A percentile compares a stretch with the other conserved stretches of the same genome.
Evolutionary conservation across 2,888 invertebrate species (phyloP).

Genomic region (Tetranychus piercei): DNA sequence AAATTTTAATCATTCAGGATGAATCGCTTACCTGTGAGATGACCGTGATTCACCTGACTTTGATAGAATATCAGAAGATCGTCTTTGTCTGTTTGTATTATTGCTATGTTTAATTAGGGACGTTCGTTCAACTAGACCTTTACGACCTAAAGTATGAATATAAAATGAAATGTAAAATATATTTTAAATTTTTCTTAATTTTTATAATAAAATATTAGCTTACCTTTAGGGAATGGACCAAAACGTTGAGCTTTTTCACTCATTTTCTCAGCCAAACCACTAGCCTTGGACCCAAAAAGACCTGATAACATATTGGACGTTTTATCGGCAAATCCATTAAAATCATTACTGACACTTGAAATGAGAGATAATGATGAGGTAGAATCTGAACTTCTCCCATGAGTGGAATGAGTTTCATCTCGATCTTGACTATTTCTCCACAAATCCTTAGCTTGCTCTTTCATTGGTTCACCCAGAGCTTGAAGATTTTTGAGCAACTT

Average conservation of each 20-base stretch:
- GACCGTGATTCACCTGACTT: slow-evolving; percentile 5
- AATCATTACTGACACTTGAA: slow-evolving; percentile 77
- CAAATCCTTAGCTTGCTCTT: slow-evolving; percentile 18
- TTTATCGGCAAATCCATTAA: slow-evolving; percentile 77
- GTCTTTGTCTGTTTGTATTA: slow-evolving; percentile 39
- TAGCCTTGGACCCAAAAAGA: slow-evolving; percentile 43
- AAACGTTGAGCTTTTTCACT: slow-evolving; percentile 37
- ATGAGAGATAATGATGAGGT: slow-evolving; percentile 43
- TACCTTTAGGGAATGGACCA: slow-evolving; percentile 55
- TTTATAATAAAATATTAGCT: not conserved
- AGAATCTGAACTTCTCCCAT: slow-evolving; percentile 14
- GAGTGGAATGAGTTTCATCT: slow-evolving; percentile 14
- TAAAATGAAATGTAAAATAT: not conserved
- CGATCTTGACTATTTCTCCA: slow-evolving; percentile 15
- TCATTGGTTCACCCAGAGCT: slow-evolving; percentile 35
- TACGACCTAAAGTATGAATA: slow-evolving; percentile 35
- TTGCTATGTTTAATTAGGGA: slow-evolving; percentile 62
- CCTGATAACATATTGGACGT: slow-evolving; percentile 86
- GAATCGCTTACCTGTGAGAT: not conserved
- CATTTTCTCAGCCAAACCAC: slow-evolving; percentile 25
- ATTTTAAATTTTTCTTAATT: slow-evolving; percentile 6
- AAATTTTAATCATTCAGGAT: no score
- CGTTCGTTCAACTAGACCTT: slow-evolving; percentile 70
- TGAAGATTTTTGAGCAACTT: slow-evolving; percentile 29
- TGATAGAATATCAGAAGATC: not conserved